Evolutionary conservation across 2,888 invertebrate species (phyloP), one percentile per base, ranked within the genome.

Genomic region (Nomada goodeniana): DNA sequence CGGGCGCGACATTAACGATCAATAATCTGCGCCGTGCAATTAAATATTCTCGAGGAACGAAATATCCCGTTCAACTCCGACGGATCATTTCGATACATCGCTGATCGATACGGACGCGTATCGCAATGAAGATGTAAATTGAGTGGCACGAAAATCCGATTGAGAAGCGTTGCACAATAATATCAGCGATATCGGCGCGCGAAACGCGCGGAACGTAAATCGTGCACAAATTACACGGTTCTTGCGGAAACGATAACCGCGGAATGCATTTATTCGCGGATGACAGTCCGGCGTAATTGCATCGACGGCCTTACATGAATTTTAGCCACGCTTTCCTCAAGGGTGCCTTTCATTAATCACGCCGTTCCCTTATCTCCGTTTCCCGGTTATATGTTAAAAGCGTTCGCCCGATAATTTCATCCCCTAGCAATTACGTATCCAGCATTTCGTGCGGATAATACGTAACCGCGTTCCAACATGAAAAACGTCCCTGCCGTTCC

Each of bases 261-360:
- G 60, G 65, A 67, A 55, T 50, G 47, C 44, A 74, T 77, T 74
- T 75, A 67, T 77, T 53, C 47, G 36, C n/a, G n/a, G 65, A 75
- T 61, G 74, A 77, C 74, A 67, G 61, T 61, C 52, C 29, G 9
- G 9, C n/a, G 74, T 67, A 74, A 75, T 78, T 67, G 61, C 77
- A 61, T 67, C 77, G 75, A 67, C 67, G 74, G 60, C 61, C 60
- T 67, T 61, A 44, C 52, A 47, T 36, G 67, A 29, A 75, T 75
- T 74, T 75, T 78, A 78, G 53, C 75, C 61, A 52, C 64, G 65
- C 60, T 80, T 67, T 76, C 53, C 80, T 76, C 76, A 65, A 76
- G 70, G 60, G 70, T 76, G 68, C 76, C 53, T 71, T 76, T 76
- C 80, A 80, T 80, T 77, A 80, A 80, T 80, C 67, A 80, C 71